Base-by-base conservation (phyloP, 2,113 vertebrate species). In the Crotophaga sulcirostris region DNA sequence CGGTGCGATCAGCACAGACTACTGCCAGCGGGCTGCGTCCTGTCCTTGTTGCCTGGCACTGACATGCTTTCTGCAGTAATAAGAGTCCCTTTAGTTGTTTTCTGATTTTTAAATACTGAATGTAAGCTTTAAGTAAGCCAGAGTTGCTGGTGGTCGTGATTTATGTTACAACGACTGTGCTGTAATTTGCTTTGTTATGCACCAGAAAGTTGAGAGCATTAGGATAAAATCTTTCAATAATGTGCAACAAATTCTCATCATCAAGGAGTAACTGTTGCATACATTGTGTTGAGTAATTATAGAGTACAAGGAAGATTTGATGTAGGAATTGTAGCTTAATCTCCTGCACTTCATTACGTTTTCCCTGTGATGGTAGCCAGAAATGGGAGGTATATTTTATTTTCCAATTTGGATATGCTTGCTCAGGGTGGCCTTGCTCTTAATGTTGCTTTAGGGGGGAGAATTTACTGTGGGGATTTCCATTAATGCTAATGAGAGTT, bases 311-410 rank as follows among this genome's bases (percentile, higher is more conserved):
- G 66, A 75, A 93, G 87, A 94, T 87, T 93, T 93, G 72, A 56
- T 87, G 78, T 14, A 78, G 89, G 72, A 91, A 87, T 83, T 93
- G 73, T 62, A 25, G 70, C 69, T 93, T 94, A 73, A 93, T 95
- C 69, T 95, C 70, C 49, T 73, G 76, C 54, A 78, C 60, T 95
- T 92, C 77, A 34, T 91, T 95, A 73, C 3, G 0, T 74, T 95
- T 93, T 79, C 76, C 76, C 33, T 54, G 70, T 92, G 79, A 68
- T 84, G 73, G 68, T 17, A 64, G 55, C 6, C 2, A 90, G 81
- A 89, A 96, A 88, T 38, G 49, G 89, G 90, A 76, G 54, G 69
- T 90, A 10, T 84, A 77, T 87, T 93, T 97, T 94, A 77, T 95
- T 91, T 95, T 91, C 82, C 72, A 89, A 31, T 90, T 84, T 84